Evolutionary conservation across 2,113 vertebrate genomes (phyloP).

Genomic region (Mixornis gularis): DNA sequence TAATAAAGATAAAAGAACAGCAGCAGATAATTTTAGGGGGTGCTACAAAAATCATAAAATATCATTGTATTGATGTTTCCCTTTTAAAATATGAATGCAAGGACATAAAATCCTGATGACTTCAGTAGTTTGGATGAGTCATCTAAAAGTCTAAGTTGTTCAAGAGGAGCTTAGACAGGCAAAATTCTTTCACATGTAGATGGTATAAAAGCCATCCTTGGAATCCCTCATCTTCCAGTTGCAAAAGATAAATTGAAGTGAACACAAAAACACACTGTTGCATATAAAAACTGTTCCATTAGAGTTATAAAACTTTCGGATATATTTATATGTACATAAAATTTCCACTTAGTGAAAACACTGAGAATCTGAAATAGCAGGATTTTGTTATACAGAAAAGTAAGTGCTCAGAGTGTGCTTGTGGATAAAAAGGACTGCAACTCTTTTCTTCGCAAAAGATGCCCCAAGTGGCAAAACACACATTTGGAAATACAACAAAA

Average conservation of each 20-base stretch:
- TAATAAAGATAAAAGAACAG: background rate
- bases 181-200: background rate
- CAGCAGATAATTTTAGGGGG: background rate
- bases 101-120: background rate
- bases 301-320: background rate
- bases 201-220: background rate
- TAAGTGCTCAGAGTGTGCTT: background rate
- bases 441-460: background rate
- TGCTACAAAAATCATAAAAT: background rate
- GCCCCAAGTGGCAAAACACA: background rate
- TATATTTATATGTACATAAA: background rate
- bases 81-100: background rate
- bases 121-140: background rate
- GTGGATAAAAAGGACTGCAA: background rate
- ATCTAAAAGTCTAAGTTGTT: background rate
- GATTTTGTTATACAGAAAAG: background rate
- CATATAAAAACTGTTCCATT: background rate
- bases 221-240: background rate
- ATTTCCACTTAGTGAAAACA: background rate
- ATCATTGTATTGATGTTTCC: background rate
- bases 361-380: background rate
- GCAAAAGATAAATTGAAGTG: background rate
- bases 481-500: background rate
- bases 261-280: background rate
- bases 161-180: background rate